These are phyloP conservation scores for Eurytoma californica DNA, from an alignment of 2,888 invertebrate genomes.

Conservation along the genomic window DNA sequence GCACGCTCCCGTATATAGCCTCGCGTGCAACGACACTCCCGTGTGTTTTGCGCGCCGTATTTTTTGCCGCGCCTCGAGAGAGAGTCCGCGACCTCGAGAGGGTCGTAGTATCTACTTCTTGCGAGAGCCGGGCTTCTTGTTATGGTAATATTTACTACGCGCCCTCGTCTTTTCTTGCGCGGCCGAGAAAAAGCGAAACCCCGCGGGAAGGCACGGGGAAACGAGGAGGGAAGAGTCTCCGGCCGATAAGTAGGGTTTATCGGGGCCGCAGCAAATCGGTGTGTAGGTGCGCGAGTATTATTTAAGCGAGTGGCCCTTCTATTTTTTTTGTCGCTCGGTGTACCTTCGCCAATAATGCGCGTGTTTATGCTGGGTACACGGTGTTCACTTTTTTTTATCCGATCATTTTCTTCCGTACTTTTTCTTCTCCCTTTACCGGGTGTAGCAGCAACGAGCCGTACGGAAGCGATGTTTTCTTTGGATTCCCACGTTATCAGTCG, in stretches of 20 bases:
- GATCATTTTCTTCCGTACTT: too few species aligned
- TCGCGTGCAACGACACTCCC: conserved; percentile 4
- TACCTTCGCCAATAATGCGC: background rate
- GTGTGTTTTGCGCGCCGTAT: background rate
- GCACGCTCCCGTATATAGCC: background rate
- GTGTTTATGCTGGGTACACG: background rate
- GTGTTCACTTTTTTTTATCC: background rate
- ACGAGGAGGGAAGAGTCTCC: conserved; percentile 8
- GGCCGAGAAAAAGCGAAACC: conserved; percentile 2
- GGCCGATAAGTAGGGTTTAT: conserved; percentile 48
- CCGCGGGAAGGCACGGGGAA: background rate
- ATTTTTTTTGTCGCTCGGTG: background rate
- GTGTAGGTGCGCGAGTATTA: conserved; percentile 15
- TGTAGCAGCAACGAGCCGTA: too few species aligned
- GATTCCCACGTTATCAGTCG: too few species aligned
- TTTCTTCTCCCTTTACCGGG: too few species aligned
- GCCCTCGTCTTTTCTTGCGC: background rate
- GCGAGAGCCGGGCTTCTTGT: conserved; percentile 26
- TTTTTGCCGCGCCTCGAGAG: conserved; percentile 31
- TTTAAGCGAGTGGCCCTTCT: background rate
- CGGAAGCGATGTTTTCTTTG: too few species aligned
- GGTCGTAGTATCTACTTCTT: conserved; percentile 47
- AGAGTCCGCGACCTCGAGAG: conserved; percentile 31
- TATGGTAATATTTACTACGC: conserved; percentile 52
- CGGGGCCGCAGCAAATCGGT: background rate